phyloP scores from a whole-genome alignment of 2,797 vertebrate genomes.

The Gadopsis marmoratus region DNA sequence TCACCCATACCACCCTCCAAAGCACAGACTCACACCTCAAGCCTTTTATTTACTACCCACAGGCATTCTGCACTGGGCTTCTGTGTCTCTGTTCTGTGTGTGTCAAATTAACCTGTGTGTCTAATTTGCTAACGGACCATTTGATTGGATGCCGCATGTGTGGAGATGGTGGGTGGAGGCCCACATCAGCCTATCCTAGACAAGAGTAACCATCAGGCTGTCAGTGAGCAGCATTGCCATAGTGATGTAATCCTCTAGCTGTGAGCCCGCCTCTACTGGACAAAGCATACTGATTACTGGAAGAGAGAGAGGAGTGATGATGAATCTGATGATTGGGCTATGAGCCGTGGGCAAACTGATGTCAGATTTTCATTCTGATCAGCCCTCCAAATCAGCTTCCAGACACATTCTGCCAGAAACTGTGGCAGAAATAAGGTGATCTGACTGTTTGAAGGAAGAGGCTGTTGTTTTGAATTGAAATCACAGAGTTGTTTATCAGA shows the following conservation, averaged over 20 bases:
- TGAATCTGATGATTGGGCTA: conserved; percentile 57
- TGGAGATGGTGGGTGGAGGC: conserved; percentile 63
- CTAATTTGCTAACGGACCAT: conserved; percentile 40
- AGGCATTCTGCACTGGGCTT: conserved; percentile 51
- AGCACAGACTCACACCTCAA: conserved; percentile 4
- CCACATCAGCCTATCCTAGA: conserved; percentile 53
- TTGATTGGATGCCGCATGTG: conserved; percentile 40
- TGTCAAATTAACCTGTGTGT: conserved; percentile 63
- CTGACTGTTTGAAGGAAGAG: not conserved
- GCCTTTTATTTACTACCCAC: conserved; percentile 45
- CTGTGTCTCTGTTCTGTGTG: conserved; percentile 51
- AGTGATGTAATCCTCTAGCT: conserved; percentile 71
- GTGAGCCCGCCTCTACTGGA: conserved; percentile 53
- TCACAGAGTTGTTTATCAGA: conserved; percentile 8
- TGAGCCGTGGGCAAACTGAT: conserved; percentile 31
- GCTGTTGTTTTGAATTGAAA: not conserved
- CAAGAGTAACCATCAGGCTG: conserved; percentile 39
- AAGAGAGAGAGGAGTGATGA: conserved; percentile 52
- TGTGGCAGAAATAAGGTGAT: conserved; percentile 11
- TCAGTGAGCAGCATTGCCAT: conserved; percentile 60
- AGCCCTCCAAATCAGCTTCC: conserved; percentile 13
- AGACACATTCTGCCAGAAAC: conserved; percentile 5
- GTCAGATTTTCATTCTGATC: conserved; percentile 34
- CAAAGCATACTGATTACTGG: conserved; percentile 66
- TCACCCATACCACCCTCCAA: conserved; percentile 7